A percentile compares a stretch with the other conserved stretches of the same genome.
Evolutionary conservation across 2,888 invertebrate genomes (phyloP).

Genomic region (Agrilus cyanescens): DNA sequence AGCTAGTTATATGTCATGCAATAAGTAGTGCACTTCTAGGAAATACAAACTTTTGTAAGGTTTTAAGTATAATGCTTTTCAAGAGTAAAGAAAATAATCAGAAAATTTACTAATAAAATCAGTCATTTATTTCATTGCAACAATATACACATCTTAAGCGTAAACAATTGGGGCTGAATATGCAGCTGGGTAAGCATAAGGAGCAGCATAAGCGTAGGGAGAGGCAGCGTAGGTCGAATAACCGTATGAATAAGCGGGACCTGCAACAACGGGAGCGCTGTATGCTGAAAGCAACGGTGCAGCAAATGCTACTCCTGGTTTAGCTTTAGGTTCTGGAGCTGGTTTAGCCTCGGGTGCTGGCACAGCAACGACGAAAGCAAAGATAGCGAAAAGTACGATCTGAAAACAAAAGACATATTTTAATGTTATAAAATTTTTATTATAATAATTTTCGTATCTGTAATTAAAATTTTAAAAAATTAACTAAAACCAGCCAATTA

Average conservation of each 20-base stretch:
- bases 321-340: conserved; percentile 30
- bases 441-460: too few relatives aligned
- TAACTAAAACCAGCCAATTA: too few relatives aligned
- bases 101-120: too few relatives aligned
- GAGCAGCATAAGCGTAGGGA: not conserved
- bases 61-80: too few relatives aligned
- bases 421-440: too few relatives aligned
- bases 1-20: too few relatives aligned
- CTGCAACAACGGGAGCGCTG: conserved; percentile 1
- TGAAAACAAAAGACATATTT: conserved; percentile 22
- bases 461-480: too few relatives aligned
- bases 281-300: conserved; percentile 1
- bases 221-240: not conserved
- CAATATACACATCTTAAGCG: not conserved
- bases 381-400: conserved; percentile 37
- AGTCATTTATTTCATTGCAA: not conserved
- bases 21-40: too few relatives aligned
- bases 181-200: conserved; percentile 7
- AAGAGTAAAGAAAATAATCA: too few relatives aligned
- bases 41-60: too few relatives aligned
- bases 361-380: conserved; percentile 39
- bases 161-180: conserved; percentile 18
- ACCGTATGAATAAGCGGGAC: not conserved
- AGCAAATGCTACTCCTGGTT: conserved; percentile 22
- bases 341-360: conserved; percentile 31